Base-by-base conservation (phyloP, 2,888 invertebrate species). In the Troides helena region DNA sequence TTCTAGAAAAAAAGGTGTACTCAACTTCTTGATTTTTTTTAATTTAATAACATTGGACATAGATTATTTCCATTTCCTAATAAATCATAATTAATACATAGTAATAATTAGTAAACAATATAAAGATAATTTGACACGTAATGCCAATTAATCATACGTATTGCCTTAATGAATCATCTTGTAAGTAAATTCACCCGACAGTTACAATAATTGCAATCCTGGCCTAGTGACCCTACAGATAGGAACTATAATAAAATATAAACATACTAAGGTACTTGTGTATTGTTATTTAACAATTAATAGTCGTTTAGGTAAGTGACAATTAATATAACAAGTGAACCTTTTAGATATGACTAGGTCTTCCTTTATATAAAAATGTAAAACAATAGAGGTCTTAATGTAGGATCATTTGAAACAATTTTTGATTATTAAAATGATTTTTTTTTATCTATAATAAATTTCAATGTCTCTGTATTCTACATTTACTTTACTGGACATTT, bases 81-180 rank as follows among this genome's bases (percentile, higher is more conserved):
- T 30, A 30, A 30, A 30, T 30, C 30, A 30, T 10, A 39, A 39
- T 10, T 39, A 39, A 50, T 5, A 50, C 14, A 50, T 14, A 50
- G 17, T 50, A 50, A 50, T 50, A 14, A 50, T 14, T 50, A 50
- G 17, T 18, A 50, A 30, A 50, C 17, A 18, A 50, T 50, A 14
- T 17, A 14, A 50, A 1, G 2, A 50, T 50, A 57, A 57, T 57
- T 21, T 57, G 57, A 57, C 57, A 57, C 57, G 18, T 21, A 21
- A 50, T 18, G 57, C 5, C 18, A 1, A 21, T 57, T 21, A 57
- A 30, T 23, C 25, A 25, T 50, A 17, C n/a, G 30, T 58, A 25
- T 21, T 61, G 23, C 53, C 63, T 46, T 39, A 57, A 62, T 68
- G 67, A 62, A 46, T 68, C 67, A 68, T 68, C 62, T 58, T 57